phyloP scores from a whole-genome alignment of 2,113 vertebrate genomes.

The Tamias sibiricus region DNA sequence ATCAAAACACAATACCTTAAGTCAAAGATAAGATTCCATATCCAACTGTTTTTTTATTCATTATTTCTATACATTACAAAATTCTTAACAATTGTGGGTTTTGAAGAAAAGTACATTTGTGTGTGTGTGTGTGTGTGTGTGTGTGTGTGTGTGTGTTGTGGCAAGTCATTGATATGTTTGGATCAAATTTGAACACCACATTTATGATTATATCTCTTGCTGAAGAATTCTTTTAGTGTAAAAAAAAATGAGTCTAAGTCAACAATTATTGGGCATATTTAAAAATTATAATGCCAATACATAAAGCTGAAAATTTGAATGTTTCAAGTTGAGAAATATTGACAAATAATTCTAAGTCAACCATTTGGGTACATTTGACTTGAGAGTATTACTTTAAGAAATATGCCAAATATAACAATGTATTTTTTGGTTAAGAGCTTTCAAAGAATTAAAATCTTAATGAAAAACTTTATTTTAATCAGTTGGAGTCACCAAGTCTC shows the following conservation, averaged over 20 bases:
- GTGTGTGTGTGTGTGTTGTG: not conserved
- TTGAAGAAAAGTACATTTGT: not conserved
- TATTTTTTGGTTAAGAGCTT: not conserved
- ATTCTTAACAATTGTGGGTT: not conserved
- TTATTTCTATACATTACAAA: not conserved
- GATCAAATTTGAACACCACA: not conserved
- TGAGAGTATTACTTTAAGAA: not conserved
- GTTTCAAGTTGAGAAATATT: not conserved
- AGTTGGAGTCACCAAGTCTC: not conserved
- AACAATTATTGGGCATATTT: not conserved
- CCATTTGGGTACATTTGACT: not conserved
- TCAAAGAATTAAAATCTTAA: not conserved
- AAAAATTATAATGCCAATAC: not conserved
- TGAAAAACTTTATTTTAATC: not conserved
- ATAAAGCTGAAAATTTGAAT: not conserved
- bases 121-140: not conserved
- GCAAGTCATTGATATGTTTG: not conserved
- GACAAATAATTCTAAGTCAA: conserved; percentile 3
- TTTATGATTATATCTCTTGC: not conserved
- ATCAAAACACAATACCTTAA: not conserved
- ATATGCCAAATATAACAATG: not conserved
- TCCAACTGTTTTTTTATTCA: not conserved
- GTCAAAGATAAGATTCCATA: not conserved
- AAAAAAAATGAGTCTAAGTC: not conserved
- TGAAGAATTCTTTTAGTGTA: not conserved